Evolutionary conservation across 1,140 invertebrate genomes (phyloP).

Genomic region (Saxidomus purpurata): DNA sequence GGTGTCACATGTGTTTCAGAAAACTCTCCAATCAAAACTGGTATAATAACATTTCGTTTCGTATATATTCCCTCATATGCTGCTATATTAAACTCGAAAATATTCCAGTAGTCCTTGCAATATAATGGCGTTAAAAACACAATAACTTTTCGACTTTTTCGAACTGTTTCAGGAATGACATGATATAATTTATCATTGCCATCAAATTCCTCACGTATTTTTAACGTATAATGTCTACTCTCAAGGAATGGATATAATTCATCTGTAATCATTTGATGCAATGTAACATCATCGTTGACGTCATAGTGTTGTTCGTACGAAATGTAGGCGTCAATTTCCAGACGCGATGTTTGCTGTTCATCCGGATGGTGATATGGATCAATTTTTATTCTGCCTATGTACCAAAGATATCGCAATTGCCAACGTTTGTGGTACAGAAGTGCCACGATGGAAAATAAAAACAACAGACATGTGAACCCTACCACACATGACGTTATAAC

Average conservation of each 20-base stretch:
- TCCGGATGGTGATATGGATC: slow-evolving; percentile 16
- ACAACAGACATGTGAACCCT: not conserved
- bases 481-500: slow-evolving; percentile 29
- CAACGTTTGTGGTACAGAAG: slow-evolving; percentile 33
- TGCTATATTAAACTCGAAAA: slow-evolving; percentile 51
- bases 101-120: slow-evolving; percentile 31
- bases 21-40: not conserved
- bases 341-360: not conserved
- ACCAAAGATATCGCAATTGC: slow-evolving; percentile 30
- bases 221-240: not conserved
- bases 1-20: not conserved
- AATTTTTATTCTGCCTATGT: slow-evolving; percentile 20
- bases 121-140: slow-evolving; percentile 4
- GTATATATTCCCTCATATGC: slow-evolving; percentile 43
- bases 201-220: slow-evolving; percentile 4
- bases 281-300: not conserved
- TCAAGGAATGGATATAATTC: not conserved
- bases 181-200: not conserved
- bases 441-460: slow-evolving; percentile 2
- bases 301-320: slow-evolving; percentile 21
- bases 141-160: slow-evolving; percentile 12
- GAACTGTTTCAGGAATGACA: slow-evolving; percentile 3
- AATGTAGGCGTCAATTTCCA: slow-evolving; percentile 41
- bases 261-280: slow-evolving; percentile 1
- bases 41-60: slow-evolving; percentile 30